Evolutionary conservation across 2,113 vertebrate species (phyloP).

Genomic region (Rhinoptilus africanus): DNA sequence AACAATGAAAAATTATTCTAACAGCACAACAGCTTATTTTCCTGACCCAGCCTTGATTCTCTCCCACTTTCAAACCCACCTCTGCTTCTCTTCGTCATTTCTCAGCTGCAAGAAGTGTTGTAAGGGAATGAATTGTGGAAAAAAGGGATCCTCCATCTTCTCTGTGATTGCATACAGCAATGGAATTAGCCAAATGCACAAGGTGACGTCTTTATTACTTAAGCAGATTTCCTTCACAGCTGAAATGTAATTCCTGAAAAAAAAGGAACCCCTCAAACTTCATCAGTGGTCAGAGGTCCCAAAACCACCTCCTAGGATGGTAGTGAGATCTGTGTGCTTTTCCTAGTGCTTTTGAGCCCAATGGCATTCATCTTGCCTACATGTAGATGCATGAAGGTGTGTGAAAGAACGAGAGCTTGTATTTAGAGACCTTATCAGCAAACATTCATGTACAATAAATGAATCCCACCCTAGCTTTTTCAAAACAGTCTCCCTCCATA

Average conservation of each 20-base stretch:
- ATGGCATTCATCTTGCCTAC: neutral
- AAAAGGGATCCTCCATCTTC: neutral
- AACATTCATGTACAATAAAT: neutral
- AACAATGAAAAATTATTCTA: neutral
- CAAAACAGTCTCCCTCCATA: neutral
- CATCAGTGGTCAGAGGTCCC: neutral
- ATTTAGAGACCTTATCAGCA: neutral
- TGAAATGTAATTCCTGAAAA: neutral
- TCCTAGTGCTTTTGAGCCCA: neutral
- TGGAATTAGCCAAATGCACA: neutral
- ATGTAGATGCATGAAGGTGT: neutral
- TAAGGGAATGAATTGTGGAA: neutral
- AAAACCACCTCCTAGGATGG: neutral
- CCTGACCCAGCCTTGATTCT: neutral
- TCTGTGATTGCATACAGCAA: neutral
- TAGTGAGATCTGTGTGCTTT: neutral
- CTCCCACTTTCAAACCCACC: neutral
- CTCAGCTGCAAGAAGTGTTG: neutral
- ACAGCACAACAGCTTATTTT: neutral
- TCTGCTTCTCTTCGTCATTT: neutral
- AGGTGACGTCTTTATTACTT: neutral
- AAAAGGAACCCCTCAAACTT: neutral
- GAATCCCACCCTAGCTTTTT: neutral
- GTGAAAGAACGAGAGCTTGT: neutral
- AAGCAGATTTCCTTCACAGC: neutral